Percentiles rank a stretch among this genome's conserved stretches.
Conservation (phyloP, 2,113 vertebrate species). For the Donacobius atricapilla region DNA sequence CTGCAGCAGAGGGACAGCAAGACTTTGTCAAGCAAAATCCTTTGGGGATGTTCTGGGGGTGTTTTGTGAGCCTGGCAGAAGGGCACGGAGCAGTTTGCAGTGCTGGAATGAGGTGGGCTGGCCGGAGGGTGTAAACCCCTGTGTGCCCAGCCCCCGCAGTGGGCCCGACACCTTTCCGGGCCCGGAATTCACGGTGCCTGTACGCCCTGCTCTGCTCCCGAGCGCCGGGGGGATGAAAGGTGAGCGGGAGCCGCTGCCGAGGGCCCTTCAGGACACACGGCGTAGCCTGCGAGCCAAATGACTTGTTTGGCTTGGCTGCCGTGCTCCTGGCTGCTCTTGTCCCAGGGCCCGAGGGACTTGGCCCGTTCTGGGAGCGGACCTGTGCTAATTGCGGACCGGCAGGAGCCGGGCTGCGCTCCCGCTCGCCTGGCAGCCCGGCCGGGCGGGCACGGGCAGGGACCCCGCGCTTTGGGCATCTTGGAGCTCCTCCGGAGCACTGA, state of each 20-base stretch:
- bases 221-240: neutral
- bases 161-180: neutral
- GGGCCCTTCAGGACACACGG: conserved; percentile 43
- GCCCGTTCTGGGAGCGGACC: conserved; percentile 3
- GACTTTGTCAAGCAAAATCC: neutral
- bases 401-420: neutral
- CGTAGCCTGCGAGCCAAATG: neutral
- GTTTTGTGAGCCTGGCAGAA: rapidly evolving
- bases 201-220: rapidly evolving
- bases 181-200: rapidly evolving
- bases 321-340: conserved; percentile 5
- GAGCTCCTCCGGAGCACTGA: rapidly evolving
- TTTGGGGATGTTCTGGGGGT: rapidly evolving
- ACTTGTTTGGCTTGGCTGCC: conserved; percentile 49
- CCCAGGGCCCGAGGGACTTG: conserved; percentile 3
- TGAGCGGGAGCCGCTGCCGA: neutral
- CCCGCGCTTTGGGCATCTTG: rapidly evolving
- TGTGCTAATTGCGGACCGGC: neutral
- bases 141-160: neutral
- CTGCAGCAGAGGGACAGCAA: rapidly evolving
- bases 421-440: neutral
- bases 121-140: rapidly evolving
- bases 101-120: neutral
- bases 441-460: neutral
- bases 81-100: rapidly evolving